A percentile compares a stretch with the other conserved stretches of the same genome.
These are phyloP conservation scores for Calephelis nemesis DNA, from an alignment of 1,140 invertebrate species.

Conservation along the genomic window DNA sequence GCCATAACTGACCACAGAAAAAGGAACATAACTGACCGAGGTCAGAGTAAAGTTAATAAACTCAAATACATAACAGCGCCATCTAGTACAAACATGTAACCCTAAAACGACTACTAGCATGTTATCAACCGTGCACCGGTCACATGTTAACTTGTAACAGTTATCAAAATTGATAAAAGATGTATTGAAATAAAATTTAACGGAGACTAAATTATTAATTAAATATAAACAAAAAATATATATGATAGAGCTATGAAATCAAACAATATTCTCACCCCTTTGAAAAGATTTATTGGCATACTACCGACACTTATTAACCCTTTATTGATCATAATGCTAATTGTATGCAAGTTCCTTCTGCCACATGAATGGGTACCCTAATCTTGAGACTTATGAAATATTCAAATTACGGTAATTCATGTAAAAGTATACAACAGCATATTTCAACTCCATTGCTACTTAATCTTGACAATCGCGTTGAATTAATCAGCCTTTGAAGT, in stretches of 20 bases:
- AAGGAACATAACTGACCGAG: too few species aligned
- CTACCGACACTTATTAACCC: constrained; percentile 11
- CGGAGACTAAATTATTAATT: too few species aligned
- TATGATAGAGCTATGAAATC: not conserved
- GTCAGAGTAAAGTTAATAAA: too few species aligned
- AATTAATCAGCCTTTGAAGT: not conserved
- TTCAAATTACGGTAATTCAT: constrained; percentile 57
- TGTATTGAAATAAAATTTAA: too few species aligned
- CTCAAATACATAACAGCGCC: too few species aligned
- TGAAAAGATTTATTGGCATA: not conserved
- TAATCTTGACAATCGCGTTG: constrained; percentile 24
- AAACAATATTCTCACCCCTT: not conserved
- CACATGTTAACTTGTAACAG: too few species aligned
- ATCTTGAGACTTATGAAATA: constrained; percentile 49
- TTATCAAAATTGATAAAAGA: too few species aligned
- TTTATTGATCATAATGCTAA: constrained; percentile 43
- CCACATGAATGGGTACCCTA: constrained; percentile 31
- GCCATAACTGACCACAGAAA: too few species aligned
- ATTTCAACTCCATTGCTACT: constrained; percentile 46
- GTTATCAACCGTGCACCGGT: too few species aligned
- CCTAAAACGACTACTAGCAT: too few species aligned
- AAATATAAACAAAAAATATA: not conserved
- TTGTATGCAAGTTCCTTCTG: constrained; percentile 43
- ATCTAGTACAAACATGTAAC: too few species aligned
- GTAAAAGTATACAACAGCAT: constrained; percentile 44